A percentile compares a stretch with the other conserved stretches of the same genome.
These are phyloP conservation scores for Thunnus maccoyii DNA, from an alignment of 2,113 vertebrate genomes.

Conservation along the genomic window DNA sequence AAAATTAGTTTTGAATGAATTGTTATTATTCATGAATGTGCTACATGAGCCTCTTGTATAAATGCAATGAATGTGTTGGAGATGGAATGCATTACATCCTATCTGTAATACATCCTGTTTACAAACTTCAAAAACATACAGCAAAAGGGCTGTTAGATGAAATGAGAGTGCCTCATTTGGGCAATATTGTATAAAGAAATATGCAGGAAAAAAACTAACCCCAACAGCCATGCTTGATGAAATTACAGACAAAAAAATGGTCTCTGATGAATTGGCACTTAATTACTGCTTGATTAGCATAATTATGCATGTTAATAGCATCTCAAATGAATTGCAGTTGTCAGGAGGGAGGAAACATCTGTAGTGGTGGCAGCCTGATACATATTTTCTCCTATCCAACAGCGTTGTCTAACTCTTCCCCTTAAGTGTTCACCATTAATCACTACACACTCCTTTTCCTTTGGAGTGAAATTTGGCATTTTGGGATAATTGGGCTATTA, in stretches of 20 bases:
- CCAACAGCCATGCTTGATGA: conserved; percentile 93
- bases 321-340: conserved; percentile 99
- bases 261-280: conserved; percentile 99
- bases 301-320: conserved; percentile 99
- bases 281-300: conserved; percentile 99
- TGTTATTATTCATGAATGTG: conserved; percentile 1
- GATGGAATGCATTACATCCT: conserved; percentile 15
- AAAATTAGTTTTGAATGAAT: background rate
- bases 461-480: conserved; percentile 99
- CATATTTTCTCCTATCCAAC: conserved; percentile 99
- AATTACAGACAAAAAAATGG: conserved; percentile 96
- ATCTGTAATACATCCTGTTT: conserved; percentile 50
- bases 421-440: conserved; percentile 99
- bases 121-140: conserved; percentile 55
- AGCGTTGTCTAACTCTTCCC: conserved; percentile 96
- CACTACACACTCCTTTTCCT: conserved; percentile 94
- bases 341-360: conserved; percentile 99
- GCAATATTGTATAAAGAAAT: conserved; percentile 78
- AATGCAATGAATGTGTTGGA: conserved; percentile 15
- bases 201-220: conserved; percentile 83
- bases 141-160: conserved; percentile 54
- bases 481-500: conserved; percentile 98
- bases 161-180: conserved; percentile 71
- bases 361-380: conserved; percentile 98
- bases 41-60: conserved; percentile 21